Conservation (phyloP, 1,140 invertebrate genomes). For the Nautilus pompilius region DNA sequence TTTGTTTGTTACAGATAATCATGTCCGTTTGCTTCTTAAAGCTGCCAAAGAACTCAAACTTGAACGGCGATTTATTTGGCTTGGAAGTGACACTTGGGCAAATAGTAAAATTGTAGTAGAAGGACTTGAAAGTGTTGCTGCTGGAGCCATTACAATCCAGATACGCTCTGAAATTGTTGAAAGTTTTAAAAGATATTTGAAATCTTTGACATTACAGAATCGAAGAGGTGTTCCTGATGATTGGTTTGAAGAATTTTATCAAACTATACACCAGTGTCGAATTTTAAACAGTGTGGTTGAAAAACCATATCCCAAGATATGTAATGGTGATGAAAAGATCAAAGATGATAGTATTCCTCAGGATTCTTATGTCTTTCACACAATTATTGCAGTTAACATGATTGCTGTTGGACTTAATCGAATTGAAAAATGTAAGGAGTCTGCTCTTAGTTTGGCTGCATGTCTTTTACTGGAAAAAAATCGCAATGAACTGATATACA, state of each 20-base stretch:
- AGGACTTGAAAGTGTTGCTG: constrained; percentile 68
- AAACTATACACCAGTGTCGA: constrained; percentile 67
- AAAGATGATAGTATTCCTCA: constrained; percentile 37
- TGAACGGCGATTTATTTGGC: constrained; percentile 65
- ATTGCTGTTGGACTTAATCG: constrained; percentile 52
- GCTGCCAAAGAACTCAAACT: constrained; percentile 57
- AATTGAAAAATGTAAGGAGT: constrained; percentile 30
- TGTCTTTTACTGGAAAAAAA: constrained; percentile 32
- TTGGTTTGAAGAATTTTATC: constrained; percentile 81
- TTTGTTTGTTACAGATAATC: constrained; percentile 70
- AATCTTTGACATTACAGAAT: constrained; percentile 37
- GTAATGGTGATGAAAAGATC: constrained; percentile 38
- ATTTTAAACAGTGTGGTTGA: constrained; percentile 32
- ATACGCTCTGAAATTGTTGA: constrained; percentile 59
- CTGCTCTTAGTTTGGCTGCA: constrained; percentile 27
- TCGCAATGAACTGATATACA: constrained; percentile 30
- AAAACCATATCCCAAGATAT: constrained; percentile 27
- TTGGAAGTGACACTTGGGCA: constrained; percentile 77
- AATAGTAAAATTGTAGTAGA: constrained; percentile 67
- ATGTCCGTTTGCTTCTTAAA: constrained; percentile 62
- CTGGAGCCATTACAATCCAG: constrained; percentile 74
- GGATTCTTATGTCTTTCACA: constrained; percentile 53
- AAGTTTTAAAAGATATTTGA: constrained; percentile 45
- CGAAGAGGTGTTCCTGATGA: constrained; percentile 52
- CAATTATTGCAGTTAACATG: constrained; percentile 52